Base-by-base conservation (phyloP, 2,888 invertebrate species). In the Pristionchus japonicus region DNA sequence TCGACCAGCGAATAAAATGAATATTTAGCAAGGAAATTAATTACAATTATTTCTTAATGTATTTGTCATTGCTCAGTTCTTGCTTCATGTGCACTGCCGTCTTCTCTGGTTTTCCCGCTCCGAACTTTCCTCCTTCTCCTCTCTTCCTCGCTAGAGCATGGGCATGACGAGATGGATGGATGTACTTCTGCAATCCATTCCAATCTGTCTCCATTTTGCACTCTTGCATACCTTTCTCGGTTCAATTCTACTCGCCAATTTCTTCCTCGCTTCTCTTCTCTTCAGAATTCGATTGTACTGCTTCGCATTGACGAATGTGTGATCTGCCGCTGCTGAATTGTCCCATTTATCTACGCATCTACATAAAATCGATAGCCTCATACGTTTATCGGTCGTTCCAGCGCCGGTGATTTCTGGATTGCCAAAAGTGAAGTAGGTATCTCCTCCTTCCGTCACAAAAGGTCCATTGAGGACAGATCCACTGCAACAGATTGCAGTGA, bases 221-320 rank as follows among this genome's bases (percentile, higher is more conserved):
- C n/a, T n/a, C 31, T 20, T 27, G 23, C 52, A 57, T 37, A 84
- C 84, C 40, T 23, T 31, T 84, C 84, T 57, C 1, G 84, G 84
- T n/a, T 20, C 57, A 23, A 84, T 84, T 37, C 98, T 98, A 94
- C 97, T 96, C 3, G 97, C 98, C 70, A 99, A 95, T 95, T 97
- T 98, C 3, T 98, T 98, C 86, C 99, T 95, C 0, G 98, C 99
- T 93, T 97, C 97, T 82, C 99, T 96, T 57, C 99, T 96, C 95
- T 98, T 98, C 83, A 99, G 95, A 94, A 99, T 99, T 89, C 99
- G 96, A 94, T 98, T 97, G 95, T 99, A 99, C 95, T 99, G 99
- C 94, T 99, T 97, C 40, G 99, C 98, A 95, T 99, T 99, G 0
- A 99, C 99, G 95, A 99, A 99, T 27, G 99, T 95, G 0, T 99